phyloP scores from a whole-genome alignment of 1,140 invertebrate species.

The Neocloeon triangulifer region DNA sequence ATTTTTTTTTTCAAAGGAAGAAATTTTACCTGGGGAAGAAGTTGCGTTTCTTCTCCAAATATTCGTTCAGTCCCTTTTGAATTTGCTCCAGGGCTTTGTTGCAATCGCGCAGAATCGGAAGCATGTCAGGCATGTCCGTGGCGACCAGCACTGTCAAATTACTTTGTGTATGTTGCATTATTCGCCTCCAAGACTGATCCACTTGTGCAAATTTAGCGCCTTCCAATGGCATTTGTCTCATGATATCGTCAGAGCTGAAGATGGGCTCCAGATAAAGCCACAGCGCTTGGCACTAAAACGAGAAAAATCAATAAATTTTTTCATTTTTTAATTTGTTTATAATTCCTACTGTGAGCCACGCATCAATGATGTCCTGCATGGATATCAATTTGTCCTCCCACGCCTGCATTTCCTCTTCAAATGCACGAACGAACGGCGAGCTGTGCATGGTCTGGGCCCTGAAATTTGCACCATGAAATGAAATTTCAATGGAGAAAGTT shows the following conservation, averaged over 20 bases:
- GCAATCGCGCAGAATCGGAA: conserved; percentile 37
- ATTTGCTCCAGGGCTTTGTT: conserved; percentile 66
- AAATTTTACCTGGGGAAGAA: conserved; percentile 64
- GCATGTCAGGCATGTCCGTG: conserved; percentile 59
- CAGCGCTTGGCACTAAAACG: no score
- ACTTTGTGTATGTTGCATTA: conserved; percentile 48
- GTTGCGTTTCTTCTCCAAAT: conserved; percentile 86
- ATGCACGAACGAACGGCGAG: conserved; percentile 81
- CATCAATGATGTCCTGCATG: conserved; percentile 87
- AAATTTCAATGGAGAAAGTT: no score
- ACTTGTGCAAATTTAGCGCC: conserved; percentile 63
- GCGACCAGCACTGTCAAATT: conserved; percentile 54
- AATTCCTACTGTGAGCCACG: conserved; percentile 57
- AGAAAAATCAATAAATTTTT: no score
- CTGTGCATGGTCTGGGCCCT: conserved; percentile 92
- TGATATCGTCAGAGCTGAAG: conserved; percentile 91
- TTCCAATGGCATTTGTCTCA: conserved; percentile 92
- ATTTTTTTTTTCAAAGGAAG: no score
- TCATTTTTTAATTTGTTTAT: no score
- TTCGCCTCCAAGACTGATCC: conserved; percentile 53
- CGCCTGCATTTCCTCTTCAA: conserved; percentile 63
- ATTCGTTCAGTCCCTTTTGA: conserved; percentile 86
- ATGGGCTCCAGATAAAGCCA: conserved; percentile 92
- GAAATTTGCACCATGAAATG: no score
- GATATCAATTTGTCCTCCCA: conserved; percentile 82